Base-by-base conservation (phyloP, 2,113 vertebrate genomes). In the Axis porcinus region DNA sequence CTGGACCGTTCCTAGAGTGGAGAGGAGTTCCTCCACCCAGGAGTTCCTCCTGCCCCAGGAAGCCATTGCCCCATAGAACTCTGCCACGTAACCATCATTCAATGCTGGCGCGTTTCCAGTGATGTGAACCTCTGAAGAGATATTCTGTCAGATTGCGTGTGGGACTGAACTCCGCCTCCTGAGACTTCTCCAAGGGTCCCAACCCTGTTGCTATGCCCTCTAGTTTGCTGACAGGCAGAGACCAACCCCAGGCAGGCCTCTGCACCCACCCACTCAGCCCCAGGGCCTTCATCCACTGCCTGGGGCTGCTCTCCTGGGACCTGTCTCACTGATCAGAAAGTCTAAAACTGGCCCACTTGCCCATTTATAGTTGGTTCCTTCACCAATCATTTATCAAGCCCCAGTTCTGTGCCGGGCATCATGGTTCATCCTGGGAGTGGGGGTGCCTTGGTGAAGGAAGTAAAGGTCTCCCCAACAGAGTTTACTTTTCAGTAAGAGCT, bases 1-100 rank as follows among this genome's bases (percentile, higher is more conserved):
- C 55, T 55, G 27, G 45, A 6, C 6, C 6, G 5, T 19, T 50
- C 13, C 11, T 16, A 0, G 79, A 45, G 8, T 0, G 0, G 52
- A 57, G 78, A 43, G 21, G 78, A 76, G 7, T 30, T 83, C 78
- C 17, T 70, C 45, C 9, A 6, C 33, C 3, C 4, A 2, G 30
- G 7, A 3, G 2, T 50, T 50, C 13, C 12, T 43, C 25, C 76
- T 89, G 86, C 47, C 47, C 84, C 23, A 21, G 54, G 92, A 64
- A 87, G 50, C 62, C n/a, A 1, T 21, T 1, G 1, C 25, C 14
- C 21, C 36, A 0, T 14, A 36, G 52, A 76, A 23, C 60, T 40
- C 28, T 40, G 58, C 62, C 36, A 23, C 40, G 36, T 50, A 36
- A 36, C 67, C 5, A 4, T 28, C 5, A 23, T 6, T 57, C 23